Percentiles rank a stretch among this genome's conserved stretches.
phyloP scores from a whole-genome alignment of 2,113 vertebrate species.

The Alectura lathami region DNA sequence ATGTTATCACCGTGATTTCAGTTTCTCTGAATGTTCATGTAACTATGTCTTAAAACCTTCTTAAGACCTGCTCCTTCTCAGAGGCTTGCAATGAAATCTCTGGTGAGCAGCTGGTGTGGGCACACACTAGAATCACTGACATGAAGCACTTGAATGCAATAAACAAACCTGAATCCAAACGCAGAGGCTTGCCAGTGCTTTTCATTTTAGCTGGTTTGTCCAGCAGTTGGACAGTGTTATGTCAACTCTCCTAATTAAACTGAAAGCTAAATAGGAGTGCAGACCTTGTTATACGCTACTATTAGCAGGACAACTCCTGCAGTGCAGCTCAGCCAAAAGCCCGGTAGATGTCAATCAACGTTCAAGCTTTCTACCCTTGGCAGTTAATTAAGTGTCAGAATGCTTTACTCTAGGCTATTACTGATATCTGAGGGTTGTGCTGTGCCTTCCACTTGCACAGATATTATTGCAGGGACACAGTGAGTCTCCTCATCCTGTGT shows the following conservation, averaged over 20 bases:
- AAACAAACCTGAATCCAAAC: neutral
- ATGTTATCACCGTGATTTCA: neutral
- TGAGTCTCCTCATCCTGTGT: neutral
- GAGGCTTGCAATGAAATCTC: neutral
- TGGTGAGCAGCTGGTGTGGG: neutral
- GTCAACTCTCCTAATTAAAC: neutral
- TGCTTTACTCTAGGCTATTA: neutral
- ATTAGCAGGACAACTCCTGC: neutral
- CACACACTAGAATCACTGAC: neutral
- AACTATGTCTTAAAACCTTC: neutral
- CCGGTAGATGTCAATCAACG: slow-evolving; percentile 32
- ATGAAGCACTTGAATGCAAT: neutral
- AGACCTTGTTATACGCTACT: neutral
- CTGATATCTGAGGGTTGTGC: neutral
- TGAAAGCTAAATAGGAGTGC: neutral
- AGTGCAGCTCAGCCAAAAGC: neutral
- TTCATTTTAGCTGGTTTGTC: neutral
- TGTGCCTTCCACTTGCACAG: neutral
- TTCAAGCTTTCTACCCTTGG: neutral
- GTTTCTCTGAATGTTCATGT: neutral
- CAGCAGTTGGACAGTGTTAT: neutral
- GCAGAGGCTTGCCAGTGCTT: neutral
- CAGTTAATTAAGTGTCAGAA: slow-evolving; percentile 20
- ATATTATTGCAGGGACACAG: neutral
- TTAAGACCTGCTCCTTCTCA: neutral